A percentile compares a stretch with the other conserved stretches of the same genome.
Conservation (phyloP, 2,888 invertebrate genomes). For the Drosophila antonietae region DNA sequence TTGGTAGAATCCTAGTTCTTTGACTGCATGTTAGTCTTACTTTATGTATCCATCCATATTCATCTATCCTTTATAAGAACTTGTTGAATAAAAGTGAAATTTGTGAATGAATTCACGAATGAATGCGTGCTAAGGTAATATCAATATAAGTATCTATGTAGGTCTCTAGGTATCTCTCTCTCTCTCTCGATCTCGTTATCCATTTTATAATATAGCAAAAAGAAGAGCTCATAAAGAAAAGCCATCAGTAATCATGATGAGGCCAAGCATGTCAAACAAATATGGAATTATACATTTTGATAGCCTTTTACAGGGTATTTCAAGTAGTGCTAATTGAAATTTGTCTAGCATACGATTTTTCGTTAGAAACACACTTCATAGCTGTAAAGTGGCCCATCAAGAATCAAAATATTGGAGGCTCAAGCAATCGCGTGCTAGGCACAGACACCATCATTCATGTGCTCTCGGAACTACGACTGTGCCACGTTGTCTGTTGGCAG, state of each 20-base stretch:
- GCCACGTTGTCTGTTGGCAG: constrained; percentile 39
- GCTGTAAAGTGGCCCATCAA: constrained; percentile 34
- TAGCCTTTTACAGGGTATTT: constrained; percentile 2
- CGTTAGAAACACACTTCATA: constrained; percentile 26
- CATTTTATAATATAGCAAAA: no score
- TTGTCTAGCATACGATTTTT: neutral
- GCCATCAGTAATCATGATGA: neutral
- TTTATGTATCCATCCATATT: no score
- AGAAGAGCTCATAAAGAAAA: no score
- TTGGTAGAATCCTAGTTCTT: neutral
- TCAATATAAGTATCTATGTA: no score
- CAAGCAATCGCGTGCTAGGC: constrained; percentile 58
- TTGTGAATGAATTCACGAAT: no score
- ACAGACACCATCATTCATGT: constrained; percentile 56
- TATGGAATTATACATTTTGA: neutral
- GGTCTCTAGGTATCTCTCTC: no score
- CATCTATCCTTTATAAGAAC: no score
- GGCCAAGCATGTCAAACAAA: neutral
- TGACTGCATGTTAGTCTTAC: no score
- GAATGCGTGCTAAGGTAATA: no score
- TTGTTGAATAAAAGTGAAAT: no score
- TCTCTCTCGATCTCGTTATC: no score
- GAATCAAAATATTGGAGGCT: constrained; percentile 23
- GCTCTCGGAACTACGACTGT: constrained; percentile 37
- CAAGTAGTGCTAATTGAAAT: neutral